Evolutionary conservation across 2,113 vertebrate species (phyloP).

Genomic region (Elaphurus davidianus): DNA sequence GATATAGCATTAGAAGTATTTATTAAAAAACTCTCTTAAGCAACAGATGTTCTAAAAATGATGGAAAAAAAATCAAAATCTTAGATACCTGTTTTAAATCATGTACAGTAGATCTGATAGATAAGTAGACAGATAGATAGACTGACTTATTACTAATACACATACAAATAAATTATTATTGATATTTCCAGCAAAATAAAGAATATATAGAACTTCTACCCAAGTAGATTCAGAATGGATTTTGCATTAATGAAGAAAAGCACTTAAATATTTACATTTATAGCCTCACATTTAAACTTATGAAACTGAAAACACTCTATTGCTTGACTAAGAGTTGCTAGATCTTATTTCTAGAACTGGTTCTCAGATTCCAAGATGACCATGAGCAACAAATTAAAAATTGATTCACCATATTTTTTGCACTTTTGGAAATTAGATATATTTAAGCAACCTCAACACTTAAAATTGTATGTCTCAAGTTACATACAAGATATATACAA

Average conservation of each 20-base stretch:
- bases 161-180: background rate
- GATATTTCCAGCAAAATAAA: background rate
- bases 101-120: background rate
- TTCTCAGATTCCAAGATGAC: background rate
- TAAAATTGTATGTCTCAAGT: background rate
- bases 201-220: background rate
- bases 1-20: background rate
- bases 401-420: background rate
- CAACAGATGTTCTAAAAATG: background rate
- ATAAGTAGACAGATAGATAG: background rate
- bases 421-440: background rate
- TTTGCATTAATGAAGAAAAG: background rate
- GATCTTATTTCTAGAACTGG: background rate
- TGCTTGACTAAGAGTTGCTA: background rate
- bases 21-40: background rate
- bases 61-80: background rate
- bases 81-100: background rate
- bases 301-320: background rate
- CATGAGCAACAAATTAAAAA: background rate
- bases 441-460: background rate
- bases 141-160: background rate
- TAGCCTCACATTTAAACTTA: background rate
- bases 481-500: background rate
- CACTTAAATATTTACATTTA: background rate
- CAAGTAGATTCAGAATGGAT: background rate